These are phyloP conservation scores for Vanessa cardui DNA, from an alignment of 2,888 invertebrate species.

Conservation along the genomic window DNA sequence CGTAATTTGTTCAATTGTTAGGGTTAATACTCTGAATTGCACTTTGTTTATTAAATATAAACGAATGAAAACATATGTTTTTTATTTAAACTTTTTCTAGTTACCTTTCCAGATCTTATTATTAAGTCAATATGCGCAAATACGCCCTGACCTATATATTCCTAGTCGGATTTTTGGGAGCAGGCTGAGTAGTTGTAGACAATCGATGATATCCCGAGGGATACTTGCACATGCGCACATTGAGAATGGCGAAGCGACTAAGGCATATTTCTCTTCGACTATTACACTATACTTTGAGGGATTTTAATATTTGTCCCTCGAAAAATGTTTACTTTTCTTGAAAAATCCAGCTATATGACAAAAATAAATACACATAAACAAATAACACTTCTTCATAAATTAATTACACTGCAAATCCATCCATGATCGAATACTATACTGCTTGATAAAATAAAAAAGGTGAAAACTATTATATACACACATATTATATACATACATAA, in stretches of 20 bases:
- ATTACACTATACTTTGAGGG: neutral
- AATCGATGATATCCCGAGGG: slow-evolving; percentile 80
- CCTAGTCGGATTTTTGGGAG: slow-evolving; percentile 49
- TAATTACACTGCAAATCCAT: too few relatives aligned
- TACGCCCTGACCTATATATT: slow-evolving; percentile 72
- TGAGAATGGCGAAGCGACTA: slow-evolving; percentile 9
- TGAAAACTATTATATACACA: neutral
- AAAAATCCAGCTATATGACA: neutral
- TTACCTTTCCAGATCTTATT: slow-evolving; percentile 16
- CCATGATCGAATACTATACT: neutral
- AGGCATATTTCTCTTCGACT: slow-evolving; percentile 3
- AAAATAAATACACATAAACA: neutral
- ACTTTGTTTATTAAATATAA: slow-evolving; percentile 84
- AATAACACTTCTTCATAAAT: too few relatives aligned
- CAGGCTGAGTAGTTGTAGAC: slow-evolving; percentile 59
- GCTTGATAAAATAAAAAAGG: neutral
- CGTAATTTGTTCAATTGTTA: slow-evolving; percentile 81
- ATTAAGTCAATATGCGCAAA: slow-evolving; percentile 6
- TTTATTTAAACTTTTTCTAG: slow-evolving; percentile 50
- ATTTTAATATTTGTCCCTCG: neutral
- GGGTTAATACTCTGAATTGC: slow-evolving; percentile 83
- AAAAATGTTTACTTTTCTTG: too few relatives aligned
- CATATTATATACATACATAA: neutral
- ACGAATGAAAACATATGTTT: slow-evolving; percentile 70
- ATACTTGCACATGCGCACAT: slow-evolving; percentile 76